Evolutionary conservation across 2,888 invertebrate species (phyloP), one percentile per base, ranked within the genome.

Genomic region (Agrotis puta): DNA sequence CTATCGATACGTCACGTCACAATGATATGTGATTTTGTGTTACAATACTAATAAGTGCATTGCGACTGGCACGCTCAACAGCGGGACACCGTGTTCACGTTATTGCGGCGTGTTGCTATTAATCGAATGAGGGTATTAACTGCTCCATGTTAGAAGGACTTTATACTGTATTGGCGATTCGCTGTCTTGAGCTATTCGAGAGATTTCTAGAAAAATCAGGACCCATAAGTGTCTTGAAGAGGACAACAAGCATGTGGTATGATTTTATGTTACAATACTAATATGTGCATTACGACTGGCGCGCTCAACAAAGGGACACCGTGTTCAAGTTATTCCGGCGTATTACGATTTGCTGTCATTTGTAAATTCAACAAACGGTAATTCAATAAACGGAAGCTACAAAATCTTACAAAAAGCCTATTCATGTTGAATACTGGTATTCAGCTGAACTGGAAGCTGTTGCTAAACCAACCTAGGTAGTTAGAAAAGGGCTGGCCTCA

Each of bases 41-140:
- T 84, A 88, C 85, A 85, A 87, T 87, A 88, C 85, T 89, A 88
- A 88, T 87, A 89, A 83, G 82, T 82, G 71, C 74, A 70, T 77
- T 67, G 66, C 65, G 77, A 68, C 68, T 65, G 81, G 83, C 84
- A 73, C 78, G 86, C 81, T 79, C 83, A 83, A 59, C 92, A 88
- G 89, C 92, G 90, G 92, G 92, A 86, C 82, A 85, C 88, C 91
- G 56, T 89, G 91, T 89, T 85, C 81, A 82, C 82, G 75, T 86
- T 91, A 89, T 90, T 83, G 84, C 87, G 64, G 85, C 87, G 88
- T 92, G 91, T 92, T 90, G 88, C 88, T 89, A 88, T 91, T 92
- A 91, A 92, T 92, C 87, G 90, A 89, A 92, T 88, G 79, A 71
- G 81, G 77, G 79, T 87, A 89, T 85, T 87, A 88, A 88, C 87